Evolutionary conservation across 64 coral and sea anemone genomes (phyloP).

Genomic region (Astreopora myriophthalma): DNA sequence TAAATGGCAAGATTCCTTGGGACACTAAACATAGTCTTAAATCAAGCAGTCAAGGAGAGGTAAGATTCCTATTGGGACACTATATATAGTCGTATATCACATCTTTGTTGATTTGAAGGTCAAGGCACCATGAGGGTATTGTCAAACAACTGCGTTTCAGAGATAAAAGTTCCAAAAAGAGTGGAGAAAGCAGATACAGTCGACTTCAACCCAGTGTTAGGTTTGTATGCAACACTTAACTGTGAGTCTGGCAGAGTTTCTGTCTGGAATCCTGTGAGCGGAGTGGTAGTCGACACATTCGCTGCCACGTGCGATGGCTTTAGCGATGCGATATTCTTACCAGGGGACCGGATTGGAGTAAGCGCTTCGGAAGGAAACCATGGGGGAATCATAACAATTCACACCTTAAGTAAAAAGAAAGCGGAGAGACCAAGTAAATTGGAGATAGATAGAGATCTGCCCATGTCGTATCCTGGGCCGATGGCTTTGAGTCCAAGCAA

Average conservation of each 20-base stretch:
- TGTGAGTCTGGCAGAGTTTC: not conserved
- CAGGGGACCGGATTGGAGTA: not conserved
- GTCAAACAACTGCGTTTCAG: conserved; percentile 7
- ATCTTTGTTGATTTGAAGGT: not conserved
- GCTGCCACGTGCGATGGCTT: not conserved
- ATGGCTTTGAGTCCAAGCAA: conserved; percentile 40
- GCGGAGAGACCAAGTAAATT: not conserved
- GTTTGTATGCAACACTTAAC: not conserved
- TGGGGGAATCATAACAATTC: not conserved
- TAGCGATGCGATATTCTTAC: not conserved
- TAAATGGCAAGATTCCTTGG: too few relatives aligned
- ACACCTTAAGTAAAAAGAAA: not conserved
- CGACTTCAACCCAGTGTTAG: not conserved
- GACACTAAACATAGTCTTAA: too few relatives aligned
- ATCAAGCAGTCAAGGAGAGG: too few relatives aligned
- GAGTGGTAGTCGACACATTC: not conserved
- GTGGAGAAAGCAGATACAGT: not conserved
- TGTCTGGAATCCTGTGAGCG: not conserved
- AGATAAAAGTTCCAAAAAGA: not conserved
- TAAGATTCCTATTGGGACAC: not conserved
- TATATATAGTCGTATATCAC: not conserved
- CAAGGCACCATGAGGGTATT: not conserved
- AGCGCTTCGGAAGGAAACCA: not conserved
- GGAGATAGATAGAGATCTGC: not conserved
- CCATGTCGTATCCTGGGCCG: conserved; percentile 19